A percentile compares a stretch with the other conserved stretches of the same genome.
These are phyloP conservation scores for Columba guinea DNA, from an alignment of 2,797 vertebrate genomes.

Conservation along the genomic window DNA sequence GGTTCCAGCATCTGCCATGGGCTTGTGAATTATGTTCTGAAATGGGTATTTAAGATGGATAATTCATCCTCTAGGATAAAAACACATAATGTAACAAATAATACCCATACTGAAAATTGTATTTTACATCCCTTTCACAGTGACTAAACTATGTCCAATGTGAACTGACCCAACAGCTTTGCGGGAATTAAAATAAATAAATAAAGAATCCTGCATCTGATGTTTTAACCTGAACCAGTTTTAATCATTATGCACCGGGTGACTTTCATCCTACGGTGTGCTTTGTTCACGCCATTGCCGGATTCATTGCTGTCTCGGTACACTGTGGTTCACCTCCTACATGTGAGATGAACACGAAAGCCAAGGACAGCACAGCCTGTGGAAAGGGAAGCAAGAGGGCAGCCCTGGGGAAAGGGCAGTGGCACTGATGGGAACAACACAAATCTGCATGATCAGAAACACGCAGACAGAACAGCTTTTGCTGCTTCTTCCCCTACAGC, in stretches of 20 bases:
- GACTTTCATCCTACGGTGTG: background rate
- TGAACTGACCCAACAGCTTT: background rate
- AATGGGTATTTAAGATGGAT: background rate
- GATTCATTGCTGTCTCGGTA: background rate
- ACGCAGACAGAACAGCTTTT: background rate
- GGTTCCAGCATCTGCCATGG: background rate
- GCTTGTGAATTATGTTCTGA: background rate
- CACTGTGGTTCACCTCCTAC: background rate
- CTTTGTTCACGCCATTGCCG: background rate
- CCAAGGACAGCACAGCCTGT: background rate
- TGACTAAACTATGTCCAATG: background rate
- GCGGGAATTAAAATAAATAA: background rate
- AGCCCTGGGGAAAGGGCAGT: background rate
- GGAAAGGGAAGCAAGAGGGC: background rate
- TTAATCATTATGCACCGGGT: background rate
- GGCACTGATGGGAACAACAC: background rate
- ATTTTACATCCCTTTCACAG: constrained; percentile 12
- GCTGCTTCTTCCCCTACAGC: background rate
- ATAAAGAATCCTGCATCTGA: background rate
- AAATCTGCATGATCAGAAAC: background rate
- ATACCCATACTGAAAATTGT: background rate
- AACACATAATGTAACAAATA: constrained; percentile 8
- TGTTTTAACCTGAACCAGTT: background rate
- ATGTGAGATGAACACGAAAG: background rate
- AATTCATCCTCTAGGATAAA: constrained; percentile 29